Conservation (phyloP, 2,113 vertebrate genomes). For the Heloderma charlesbogerti region DNA sequence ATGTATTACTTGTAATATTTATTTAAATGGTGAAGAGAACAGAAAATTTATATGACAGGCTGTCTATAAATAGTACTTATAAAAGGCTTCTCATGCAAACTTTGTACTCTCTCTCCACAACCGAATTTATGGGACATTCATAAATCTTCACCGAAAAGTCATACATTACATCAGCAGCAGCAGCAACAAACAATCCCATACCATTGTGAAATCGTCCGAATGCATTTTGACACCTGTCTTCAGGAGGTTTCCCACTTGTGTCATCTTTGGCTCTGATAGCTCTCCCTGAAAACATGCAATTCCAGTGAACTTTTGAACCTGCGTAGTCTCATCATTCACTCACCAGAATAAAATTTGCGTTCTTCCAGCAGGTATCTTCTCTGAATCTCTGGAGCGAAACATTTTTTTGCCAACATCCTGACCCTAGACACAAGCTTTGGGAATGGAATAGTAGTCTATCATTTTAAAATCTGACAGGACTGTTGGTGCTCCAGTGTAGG, state of each 20-base stretch:
- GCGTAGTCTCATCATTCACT: not conserved
- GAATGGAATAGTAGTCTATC: not conserved
- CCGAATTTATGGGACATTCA: not conserved
- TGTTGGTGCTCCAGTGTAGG: not conserved
- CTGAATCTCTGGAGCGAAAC: not conserved
- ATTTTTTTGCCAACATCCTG: not conserved
- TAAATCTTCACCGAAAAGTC: not conserved
- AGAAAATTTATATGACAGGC: not conserved
- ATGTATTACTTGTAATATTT: not conserved
- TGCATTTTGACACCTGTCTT: slow-evolving; percentile 18
- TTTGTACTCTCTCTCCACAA: not conserved
- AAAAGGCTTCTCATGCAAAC: not conserved
- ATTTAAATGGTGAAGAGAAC: not conserved
- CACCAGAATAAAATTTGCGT: not conserved
- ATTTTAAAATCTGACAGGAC: not conserved
- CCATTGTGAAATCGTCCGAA: not conserved
- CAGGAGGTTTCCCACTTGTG: slow-evolving; percentile 12
- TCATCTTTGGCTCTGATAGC: not conserved
- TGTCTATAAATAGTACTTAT: slow-evolving; percentile 6
- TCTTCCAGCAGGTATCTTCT: not conserved
- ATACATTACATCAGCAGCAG: not conserved
- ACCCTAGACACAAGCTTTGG: not conserved
- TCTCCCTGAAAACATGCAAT: not conserved
- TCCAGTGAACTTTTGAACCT: slow-evolving; percentile 15
- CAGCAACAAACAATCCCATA: not conserved